These are phyloP conservation scores for Timema podura DNA, from an alignment of 2,888 invertebrate genomes.

Conservation along the genomic window DNA sequence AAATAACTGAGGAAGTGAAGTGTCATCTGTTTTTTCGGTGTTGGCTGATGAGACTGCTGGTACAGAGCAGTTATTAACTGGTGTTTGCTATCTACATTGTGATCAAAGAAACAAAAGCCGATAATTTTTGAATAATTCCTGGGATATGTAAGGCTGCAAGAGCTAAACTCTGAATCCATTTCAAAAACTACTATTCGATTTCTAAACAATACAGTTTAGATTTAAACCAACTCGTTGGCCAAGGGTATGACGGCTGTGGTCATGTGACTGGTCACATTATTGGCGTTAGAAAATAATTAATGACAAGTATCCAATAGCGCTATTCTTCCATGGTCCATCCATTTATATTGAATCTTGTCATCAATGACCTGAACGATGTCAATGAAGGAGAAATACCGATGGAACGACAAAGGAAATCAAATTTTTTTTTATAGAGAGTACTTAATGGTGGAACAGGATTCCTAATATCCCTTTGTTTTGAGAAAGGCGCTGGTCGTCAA, in stretches of 20 bases:
- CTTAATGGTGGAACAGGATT: slow-evolving; percentile 5
- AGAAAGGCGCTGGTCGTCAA: slow-evolving; percentile 7
- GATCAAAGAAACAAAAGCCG: slow-evolving; percentile 14
- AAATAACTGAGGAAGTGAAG: slow-evolving; percentile 19
- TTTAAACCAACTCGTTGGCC: not conserved
- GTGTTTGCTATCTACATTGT: slow-evolving; percentile 19
- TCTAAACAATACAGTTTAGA: not conserved
- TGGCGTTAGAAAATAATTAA: not conserved
- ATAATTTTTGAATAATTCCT: slow-evolving; percentile 16
- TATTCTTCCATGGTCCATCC: slow-evolving; percentile 32
- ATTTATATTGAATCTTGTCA: slow-evolving; percentile 35
- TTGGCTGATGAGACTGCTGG: slow-evolving; percentile 38
- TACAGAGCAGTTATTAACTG: slow-evolving; percentile 38
- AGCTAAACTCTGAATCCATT: slow-evolving; percentile 6
- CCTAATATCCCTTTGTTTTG: slow-evolving; percentile 6
- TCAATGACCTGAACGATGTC: slow-evolving; percentile 34
- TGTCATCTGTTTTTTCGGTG: slow-evolving; percentile 32
- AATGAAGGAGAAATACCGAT: slow-evolving; percentile 30
- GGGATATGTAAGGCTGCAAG: slow-evolving; percentile 12
- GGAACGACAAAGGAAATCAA: slow-evolving; percentile 18
- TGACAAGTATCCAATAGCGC: slow-evolving; percentile 26
- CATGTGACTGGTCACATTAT: slow-evolving; percentile 31
- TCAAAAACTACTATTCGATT: not conserved
- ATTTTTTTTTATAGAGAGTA: slow-evolving; percentile 14
- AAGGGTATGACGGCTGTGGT: slow-evolving; percentile 29